A percentile compares a stretch with the other conserved stretches of the same genome.
Conservation (phyloP, 2,888 invertebrate species). For the Neoaliturus tenellus region DNA sequence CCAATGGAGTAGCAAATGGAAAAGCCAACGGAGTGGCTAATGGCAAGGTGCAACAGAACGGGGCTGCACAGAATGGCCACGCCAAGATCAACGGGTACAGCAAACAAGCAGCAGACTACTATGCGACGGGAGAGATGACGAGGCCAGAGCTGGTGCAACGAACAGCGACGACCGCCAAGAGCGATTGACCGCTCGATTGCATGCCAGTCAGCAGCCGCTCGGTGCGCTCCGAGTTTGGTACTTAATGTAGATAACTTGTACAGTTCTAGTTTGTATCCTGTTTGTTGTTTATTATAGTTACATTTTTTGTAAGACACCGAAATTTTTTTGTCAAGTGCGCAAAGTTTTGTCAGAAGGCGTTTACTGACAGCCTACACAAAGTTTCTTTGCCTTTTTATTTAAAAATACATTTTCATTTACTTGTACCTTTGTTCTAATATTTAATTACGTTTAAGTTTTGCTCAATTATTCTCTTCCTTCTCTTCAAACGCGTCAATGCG, state of each 20-base stretch:
- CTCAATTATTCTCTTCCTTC: constrained; percentile 2
- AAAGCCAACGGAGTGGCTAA: constrained; percentile 9
- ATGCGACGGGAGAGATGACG: constrained; percentile 62
- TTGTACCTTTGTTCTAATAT: not conserved
- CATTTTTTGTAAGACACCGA: not conserved
- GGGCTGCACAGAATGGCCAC: constrained; percentile 55
- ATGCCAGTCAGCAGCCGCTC: not conserved
- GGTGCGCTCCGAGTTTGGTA: constrained; percentile 13
- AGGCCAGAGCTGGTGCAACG: constrained; percentile 65
- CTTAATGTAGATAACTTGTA: constrained; percentile 52
- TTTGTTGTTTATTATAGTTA: constrained; percentile 30
- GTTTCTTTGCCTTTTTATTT: not conserved
- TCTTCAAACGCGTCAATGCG: not conserved
- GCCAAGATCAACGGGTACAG: constrained; percentile 62
- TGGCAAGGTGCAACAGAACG: constrained; percentile 34
- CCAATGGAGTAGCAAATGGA: constrained; percentile 42
- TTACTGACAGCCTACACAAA: not conserved
- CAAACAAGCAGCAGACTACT: constrained; percentile 65
- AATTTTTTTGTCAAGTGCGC: not conserved
- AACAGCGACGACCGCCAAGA: constrained; percentile 26
- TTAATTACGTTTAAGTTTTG: constrained; percentile 6
- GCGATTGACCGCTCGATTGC: constrained; percentile 1
- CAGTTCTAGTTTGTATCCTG: constrained; percentile 18
- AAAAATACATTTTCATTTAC: not conserved
- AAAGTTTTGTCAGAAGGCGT: constrained; percentile 10